Evolutionary conservation across 2,113 vertebrate species (phyloP).

Genomic region (Elephas maximus): DNA sequence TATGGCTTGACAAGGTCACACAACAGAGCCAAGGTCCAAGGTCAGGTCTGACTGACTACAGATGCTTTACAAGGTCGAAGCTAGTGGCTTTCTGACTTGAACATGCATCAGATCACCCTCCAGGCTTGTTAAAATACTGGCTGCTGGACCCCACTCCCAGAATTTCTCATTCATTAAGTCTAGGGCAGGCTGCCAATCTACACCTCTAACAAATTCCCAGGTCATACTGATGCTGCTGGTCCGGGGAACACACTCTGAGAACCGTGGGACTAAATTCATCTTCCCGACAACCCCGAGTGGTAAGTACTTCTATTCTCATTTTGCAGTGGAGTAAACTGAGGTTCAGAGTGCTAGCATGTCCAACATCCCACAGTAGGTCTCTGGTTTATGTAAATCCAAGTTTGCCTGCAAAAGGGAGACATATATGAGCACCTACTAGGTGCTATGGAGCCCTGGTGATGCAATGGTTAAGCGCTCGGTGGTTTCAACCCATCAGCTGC

Average conservation of each 20-base stretch:
- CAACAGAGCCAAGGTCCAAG: background rate
- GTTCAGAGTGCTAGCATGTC: background rate
- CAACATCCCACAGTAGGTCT: background rate
- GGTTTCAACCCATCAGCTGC: background rate
- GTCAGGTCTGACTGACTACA: background rate
- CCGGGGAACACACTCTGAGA: slow-evolving; percentile 12
- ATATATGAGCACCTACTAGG: background rate
- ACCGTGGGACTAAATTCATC: background rate
- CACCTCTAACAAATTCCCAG: background rate
- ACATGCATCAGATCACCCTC: background rate
- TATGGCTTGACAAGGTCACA: slow-evolving; percentile 39
- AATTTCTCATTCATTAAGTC: background rate
- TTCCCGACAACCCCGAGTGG: background rate
- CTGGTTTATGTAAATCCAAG: background rate
- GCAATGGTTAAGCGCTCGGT: background rate
- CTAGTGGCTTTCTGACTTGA: background rate
- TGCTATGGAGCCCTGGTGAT: background rate
- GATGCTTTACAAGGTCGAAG: background rate
- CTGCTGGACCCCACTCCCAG: background rate
- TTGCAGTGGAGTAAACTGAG: background rate
- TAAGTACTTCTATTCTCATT: background rate
- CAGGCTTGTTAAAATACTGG: background rate
- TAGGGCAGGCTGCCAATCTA: background rate
- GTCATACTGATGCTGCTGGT: background rate
- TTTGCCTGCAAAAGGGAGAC: background rate